Conservation (phyloP, 2,888 invertebrate genomes). For the Glaucopsyche alexis region DNA sequence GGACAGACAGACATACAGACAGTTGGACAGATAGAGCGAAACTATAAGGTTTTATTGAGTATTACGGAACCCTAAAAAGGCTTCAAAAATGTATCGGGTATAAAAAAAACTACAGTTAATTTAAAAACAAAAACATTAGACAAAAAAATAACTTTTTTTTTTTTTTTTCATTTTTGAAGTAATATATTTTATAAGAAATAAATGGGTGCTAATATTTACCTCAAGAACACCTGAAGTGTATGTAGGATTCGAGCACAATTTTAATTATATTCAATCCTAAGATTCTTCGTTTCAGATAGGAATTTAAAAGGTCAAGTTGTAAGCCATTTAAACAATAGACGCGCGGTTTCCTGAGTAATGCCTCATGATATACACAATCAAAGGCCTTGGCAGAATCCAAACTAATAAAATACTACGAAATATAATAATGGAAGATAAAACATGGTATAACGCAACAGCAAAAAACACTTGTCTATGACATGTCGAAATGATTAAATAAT, state of each 20-base stretch:
- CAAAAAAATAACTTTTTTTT: too few relatives aligned
- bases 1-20: too few relatives aligned
- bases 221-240: background rate
- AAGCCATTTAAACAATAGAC: slow-evolving; percentile 18
- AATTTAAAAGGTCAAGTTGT: slow-evolving; percentile 19
- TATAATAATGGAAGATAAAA: background rate
- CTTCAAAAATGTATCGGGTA: too few relatives aligned
- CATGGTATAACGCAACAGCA: background rate
- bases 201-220: background rate
- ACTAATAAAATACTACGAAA: background rate
- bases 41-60: too few relatives aligned
- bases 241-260: background rate
- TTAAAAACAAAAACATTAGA: too few relatives aligned
- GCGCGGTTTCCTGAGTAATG: slow-evolving; percentile 9
- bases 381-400: slow-evolving; percentile 14
- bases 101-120: too few relatives aligned
- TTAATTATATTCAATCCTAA: background rate
- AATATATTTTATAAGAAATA: too few relatives aligned
- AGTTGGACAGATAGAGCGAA: too few relatives aligned
- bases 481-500: background rate
- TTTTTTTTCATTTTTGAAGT: too few relatives aligned
- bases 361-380: slow-evolving; percentile 17
- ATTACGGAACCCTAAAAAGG: too few relatives aligned
- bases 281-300: slow-evolving; percentile 10
- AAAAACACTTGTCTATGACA: background rate